Base-by-base conservation (phyloP, 2,888 invertebrate genomes). In the Lasioglossum villosulum region DNA sequence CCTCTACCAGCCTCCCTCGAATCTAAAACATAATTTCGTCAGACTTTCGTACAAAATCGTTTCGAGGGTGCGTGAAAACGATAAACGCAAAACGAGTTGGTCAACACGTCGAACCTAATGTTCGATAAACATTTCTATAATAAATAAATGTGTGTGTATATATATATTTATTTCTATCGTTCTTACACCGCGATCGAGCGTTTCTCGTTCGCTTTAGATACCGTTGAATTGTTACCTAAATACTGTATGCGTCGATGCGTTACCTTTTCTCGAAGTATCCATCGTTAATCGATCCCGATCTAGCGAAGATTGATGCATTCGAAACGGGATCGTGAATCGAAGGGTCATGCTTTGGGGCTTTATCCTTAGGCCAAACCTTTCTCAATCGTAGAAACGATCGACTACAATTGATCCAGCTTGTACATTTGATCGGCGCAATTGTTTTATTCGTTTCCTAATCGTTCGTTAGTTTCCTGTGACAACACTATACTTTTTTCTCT, bases 51-150 rank as follows among this genome's bases (percentile, higher is more conserved):
- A 79, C 19, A 68, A 80, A 68, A 83, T 70, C 52, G 70, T 75
- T 70, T 70, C 70, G 70, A 34, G 39, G 42, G 52, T 23, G 73
- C 16, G 48, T 48, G 27, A 27, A 71, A 84, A 12, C 82, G 84
- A 76, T 72, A 70, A 88, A 86, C 72, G 3, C 12, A 76, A 86
- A 82, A 89, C 68, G 63, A 84, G 70, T 81, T 85, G 80, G 82
- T 90, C 84, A 88, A 90, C 83, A 82, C 74, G 80, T 75, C 84
- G 87, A 83, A 82, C 83, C 83, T 86, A 88, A 77, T 74, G 82
- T 83, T 79, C 87, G 86, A 88, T 86, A 84, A 89, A 91, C 80
- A 86, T 84, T 78, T 87, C 82, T 90, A 90, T 86, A 89, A 90
- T 89, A 89, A 90, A 89, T 89, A 89, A 90, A 88, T 90, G 83